Evolutionary conservation across 2,888 invertebrate species (phyloP), one percentile per base, ranked within the genome.

Genomic region (Callosobruchus maculatus): DNA sequence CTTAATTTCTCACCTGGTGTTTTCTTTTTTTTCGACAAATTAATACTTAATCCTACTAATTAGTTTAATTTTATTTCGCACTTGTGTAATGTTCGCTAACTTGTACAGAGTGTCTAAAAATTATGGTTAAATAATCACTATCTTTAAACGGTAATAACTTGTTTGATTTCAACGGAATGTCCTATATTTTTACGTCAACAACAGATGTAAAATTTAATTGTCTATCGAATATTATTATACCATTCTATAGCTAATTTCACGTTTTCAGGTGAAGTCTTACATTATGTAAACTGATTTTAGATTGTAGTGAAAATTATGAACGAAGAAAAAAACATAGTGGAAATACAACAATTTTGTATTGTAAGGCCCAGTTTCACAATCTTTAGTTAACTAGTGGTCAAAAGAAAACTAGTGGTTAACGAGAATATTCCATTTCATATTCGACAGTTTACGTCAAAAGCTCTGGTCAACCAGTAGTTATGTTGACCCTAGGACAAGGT

Each of bases 81-180:
- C 67, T 67, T 67, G 67, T 67, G 67, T 5, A 67, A 67, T 67
- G 2, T 9, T 67, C 9, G 9, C 67, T 21, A 67, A 20, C 67
- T 67, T 67, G 9, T 67, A 9, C 3, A 67, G 21, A 21, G 67
- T 67, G 67, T 67, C 20, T 67, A 67, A 67, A n/a, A 67, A 67
- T 67, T 67, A 67, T 20, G 67, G 67, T 21, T 20, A 67, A 20
- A 67, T 67, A 4, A 67, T 67, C 21, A 67, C 67, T 20, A 67
- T 67, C 70, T 70, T 70, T 30, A 26, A 70, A n/a, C 70, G 18
- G n/a, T 26, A 26, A 70, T 70, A 70, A 70, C 22, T 70, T 70
- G 70, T 20, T 70, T 18, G 22, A 70, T 70, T 70, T 22, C 21
- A 70, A 70, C 22, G 20, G 22, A 70, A 70, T 26, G 26, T 20